phyloP scores from a whole-genome alignment of 2,113 vertebrate species.

The Cyphomyrus plagiostoma region DNA sequence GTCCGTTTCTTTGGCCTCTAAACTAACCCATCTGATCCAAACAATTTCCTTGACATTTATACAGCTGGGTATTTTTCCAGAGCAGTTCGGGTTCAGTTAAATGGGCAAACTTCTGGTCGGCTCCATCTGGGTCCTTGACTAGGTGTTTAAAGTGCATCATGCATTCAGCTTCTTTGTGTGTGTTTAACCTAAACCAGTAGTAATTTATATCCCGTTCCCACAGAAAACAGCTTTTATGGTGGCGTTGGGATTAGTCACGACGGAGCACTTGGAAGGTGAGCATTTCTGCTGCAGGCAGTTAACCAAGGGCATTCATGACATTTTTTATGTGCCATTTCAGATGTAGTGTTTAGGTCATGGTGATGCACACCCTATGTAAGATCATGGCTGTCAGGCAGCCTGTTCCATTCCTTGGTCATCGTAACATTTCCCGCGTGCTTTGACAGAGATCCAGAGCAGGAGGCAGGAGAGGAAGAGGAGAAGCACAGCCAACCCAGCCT shows the following conservation, averaged over 20 bases:
- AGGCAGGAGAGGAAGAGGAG: slow-evolving; percentile 92
- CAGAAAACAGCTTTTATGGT: slow-evolving; percentile 99
- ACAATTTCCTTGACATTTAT: neutral
- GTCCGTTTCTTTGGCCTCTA: neutral
- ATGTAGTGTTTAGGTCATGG: neutral
- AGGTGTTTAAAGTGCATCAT: neutral
- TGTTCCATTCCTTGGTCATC: neutral
- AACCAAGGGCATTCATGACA: neutral
- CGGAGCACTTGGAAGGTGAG: slow-evolving; percentile 92
- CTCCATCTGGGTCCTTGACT: neutral
- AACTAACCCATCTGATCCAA: neutral
- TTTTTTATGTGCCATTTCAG: neutral
- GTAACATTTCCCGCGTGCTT: neutral
- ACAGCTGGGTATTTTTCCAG: neutral
- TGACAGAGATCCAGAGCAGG: slow-evolving; percentile 86
- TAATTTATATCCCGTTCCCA: neutral
- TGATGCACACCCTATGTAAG: neutral
- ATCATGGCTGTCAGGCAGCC: neutral
- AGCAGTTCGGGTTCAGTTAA: neutral
- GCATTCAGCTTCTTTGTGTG: neutral
- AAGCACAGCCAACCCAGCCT: slow-evolving; percentile 92
- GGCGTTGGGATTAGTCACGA: slow-evolving; percentile 90
- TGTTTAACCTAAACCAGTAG: neutral
- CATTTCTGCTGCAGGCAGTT: neutral
- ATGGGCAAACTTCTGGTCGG: neutral